Evolutionary conservation across 2,113 vertebrate species (phyloP).

Genomic region (Ceyx margarethae): DNA sequence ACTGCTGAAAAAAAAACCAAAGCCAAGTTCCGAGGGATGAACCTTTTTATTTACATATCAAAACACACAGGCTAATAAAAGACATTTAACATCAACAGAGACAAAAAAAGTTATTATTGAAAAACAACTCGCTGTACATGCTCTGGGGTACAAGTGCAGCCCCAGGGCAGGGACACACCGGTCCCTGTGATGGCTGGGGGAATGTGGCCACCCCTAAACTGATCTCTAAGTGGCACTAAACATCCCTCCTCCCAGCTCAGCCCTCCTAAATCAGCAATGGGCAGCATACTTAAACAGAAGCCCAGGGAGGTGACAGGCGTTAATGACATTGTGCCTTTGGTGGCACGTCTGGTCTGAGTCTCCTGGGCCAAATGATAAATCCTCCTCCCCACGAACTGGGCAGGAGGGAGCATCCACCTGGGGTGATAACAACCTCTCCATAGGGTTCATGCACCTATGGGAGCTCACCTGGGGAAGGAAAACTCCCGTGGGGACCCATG

Average conservation of each 20-base stretch:
- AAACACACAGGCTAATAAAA: neutral
- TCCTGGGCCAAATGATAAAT: neutral
- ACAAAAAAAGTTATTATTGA: fast-evolving
- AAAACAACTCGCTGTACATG: neutral
- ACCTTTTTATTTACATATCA: slow-evolving; percentile 43
- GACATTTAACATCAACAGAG: neutral
- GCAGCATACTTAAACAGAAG: neutral
- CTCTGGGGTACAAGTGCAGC: neutral
- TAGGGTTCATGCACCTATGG: neutral
- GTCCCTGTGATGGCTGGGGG: neutral
- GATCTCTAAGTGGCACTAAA: neutral
- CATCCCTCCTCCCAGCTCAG: neutral
- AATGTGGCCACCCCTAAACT: neutral
- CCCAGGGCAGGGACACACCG: no score
- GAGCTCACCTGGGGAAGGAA: neutral
- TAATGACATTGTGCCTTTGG: neutral
- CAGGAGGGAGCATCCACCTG: neutral
- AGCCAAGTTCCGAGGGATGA: neutral
- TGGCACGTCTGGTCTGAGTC: neutral
- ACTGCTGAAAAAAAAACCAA: neutral
- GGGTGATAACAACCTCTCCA: neutral
- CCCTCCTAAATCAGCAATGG: neutral
- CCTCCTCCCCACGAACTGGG: neutral
- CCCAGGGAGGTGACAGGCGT: neutral
- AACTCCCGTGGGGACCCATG: fast-evolving